Base-by-base conservation (phyloP, 2,888 invertebrate genomes). In the Drosophila ustulata region DNA sequence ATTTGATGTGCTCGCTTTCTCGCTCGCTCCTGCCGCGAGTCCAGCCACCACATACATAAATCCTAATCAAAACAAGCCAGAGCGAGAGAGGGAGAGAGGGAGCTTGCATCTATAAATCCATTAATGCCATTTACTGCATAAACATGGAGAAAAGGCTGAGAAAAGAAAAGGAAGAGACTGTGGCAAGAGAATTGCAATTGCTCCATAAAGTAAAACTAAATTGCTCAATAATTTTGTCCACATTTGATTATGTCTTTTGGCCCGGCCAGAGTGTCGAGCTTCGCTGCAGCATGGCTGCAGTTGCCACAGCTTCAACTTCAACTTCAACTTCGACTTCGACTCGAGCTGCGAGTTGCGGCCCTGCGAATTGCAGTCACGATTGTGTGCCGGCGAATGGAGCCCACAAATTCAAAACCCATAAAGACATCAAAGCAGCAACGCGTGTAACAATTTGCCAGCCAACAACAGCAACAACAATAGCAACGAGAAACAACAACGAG, bases 211-310 rank as follows among this genome's bases (percentile, higher is more conserved):
- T 90, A 86, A 89, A 89, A 86, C 80, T 75, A 89, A 90, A 90
- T 90, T 89, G 90, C 89, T 89, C 89, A 90, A 90, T 90, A 90
- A 90, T 90, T 90, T 90, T 88, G 90, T 89, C 83, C 82, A 85
- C 88, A 88, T 82, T 87, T 88, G 86, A 87, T 87, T 83, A 88
- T 88, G 86, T 86, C 85, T 86, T 82, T 78, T 85, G 76, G 78
- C 77, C 77, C 65, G 43, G 34, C 43, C 41, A 34, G 52, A 45
- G 32, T 13, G 8, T 37, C 39, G 43, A 25, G 51, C 43, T 39
- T 26, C 6, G 51, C 9, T 9, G 26, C 26, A 25, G 51, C 43
- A 32, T 26, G 6, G 51, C 9, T 9, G 26, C 26, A 3, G 26
- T 30, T 34, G 11, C 28, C 58, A 39, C 39, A 3, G 1, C n/a